phyloP scores from a whole-genome alignment of 2,113 vertebrate species.

The Xyrauchen texanus region DNA sequence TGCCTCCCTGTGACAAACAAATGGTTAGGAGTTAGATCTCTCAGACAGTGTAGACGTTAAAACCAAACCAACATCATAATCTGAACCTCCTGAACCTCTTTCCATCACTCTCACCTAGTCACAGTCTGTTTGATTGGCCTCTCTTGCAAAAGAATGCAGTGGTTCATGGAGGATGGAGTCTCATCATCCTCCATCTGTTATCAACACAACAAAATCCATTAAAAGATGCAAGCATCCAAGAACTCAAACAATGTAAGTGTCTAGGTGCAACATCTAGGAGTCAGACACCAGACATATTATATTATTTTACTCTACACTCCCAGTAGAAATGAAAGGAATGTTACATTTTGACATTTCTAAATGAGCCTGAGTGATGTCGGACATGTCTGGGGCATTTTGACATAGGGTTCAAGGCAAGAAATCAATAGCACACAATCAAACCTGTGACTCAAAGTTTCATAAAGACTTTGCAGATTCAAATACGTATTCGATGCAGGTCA shows the following conservation, averaged over 20 bases:
- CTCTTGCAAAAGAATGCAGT: constrained; percentile 90
- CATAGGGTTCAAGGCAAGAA: background rate
- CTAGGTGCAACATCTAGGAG: background rate
- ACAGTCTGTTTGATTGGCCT: constrained; percentile 94
- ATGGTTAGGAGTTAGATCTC: too few relatives aligned
- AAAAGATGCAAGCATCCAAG: background rate
- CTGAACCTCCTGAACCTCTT: background rate
- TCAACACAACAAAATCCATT: background rate
- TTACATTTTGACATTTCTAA: too few relatives aligned
- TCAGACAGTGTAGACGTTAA: too few relatives aligned
- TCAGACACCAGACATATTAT: background rate
- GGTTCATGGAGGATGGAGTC: constrained; percentile 87
- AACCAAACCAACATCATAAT: too few relatives aligned
- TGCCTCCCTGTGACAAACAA: constrained; percentile 80
- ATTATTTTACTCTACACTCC: too few relatives aligned
- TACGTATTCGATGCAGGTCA: too few relatives aligned
- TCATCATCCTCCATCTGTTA: constrained; percentile 85
- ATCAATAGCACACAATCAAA: background rate
- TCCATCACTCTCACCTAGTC: constrained; percentile 79
- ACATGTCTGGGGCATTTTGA: too few relatives aligned
- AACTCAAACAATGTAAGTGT: background rate
- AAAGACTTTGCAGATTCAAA: too few relatives aligned
- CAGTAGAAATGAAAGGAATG: too few relatives aligned
- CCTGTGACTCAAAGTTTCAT: background rate
- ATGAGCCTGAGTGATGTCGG: too few relatives aligned